These are phyloP conservation scores for Chironomus striatipennis DNA, from an alignment of 1,140 invertebrate genomes.

Conservation along the genomic window DNA sequence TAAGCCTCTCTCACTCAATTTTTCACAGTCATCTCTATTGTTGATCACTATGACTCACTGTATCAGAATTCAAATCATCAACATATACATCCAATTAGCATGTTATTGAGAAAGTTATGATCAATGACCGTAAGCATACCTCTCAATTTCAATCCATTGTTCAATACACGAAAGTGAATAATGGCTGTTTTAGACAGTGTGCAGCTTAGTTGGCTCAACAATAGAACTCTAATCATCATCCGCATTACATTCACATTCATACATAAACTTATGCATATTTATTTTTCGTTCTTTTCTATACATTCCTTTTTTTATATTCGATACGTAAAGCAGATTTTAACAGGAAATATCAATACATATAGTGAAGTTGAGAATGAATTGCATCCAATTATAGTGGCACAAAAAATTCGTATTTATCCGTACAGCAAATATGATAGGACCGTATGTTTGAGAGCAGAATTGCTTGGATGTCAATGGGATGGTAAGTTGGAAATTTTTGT, in stretches of 20 bases:
- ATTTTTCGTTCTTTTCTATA: too few species aligned
- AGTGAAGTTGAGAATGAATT: constrained; percentile 66
- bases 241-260: too few species aligned
- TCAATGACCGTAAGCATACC: constrained; percentile 25
- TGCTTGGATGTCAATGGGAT: constrained; percentile 79
- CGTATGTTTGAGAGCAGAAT: constrained; percentile 85
- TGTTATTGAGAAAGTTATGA: constrained; percentile 33
- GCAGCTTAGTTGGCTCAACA: too few species aligned
- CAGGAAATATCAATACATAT: constrained; percentile 81
- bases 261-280: too few species aligned
- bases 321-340: constrained; percentile 53
- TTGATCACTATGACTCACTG: too few species aligned
- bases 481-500: constrained; percentile 53
- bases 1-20: too few species aligned
- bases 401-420: constrained; percentile 79
- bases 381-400: constrained; percentile 75
- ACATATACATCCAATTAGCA: constrained; percentile 33
- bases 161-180: too few species aligned
- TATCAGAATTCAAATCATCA: too few species aligned
- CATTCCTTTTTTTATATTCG: too few species aligned
- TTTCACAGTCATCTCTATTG: too few species aligned
- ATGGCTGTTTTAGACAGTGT: too few species aligned
- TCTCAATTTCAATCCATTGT: background rate
- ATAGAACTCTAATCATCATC: too few species aligned
- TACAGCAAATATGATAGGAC: constrained; percentile 80